Evolutionary conservation across 2,797 vertebrate species (phyloP), one percentile per base, ranked within the genome.

Genomic region (Synanceia verrucosa): DNA sequence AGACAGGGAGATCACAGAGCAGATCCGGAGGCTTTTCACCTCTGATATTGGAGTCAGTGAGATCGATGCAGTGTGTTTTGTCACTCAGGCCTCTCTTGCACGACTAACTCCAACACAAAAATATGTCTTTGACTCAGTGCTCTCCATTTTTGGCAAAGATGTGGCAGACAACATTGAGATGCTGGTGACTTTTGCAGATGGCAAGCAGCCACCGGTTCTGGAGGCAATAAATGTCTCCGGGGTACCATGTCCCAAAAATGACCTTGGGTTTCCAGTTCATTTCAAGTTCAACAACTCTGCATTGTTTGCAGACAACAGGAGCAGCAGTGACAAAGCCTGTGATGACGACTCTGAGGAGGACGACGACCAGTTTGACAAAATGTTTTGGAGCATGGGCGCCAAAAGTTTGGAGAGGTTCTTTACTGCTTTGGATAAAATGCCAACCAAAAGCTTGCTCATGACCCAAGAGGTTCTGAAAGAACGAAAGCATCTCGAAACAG

Each of bases 281-380:
- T 91, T 91, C 56, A 91, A 86, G 4, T 92, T 93, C 65, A 87
- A 92, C 64, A 92, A 91, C n/a, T 89, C 89, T 6, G 87, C 79
- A 0, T 19, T 88, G 29, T 92, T 88, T 78, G 69, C 79, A 55
- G 43, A 63, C 1, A 75, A 74, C 62, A 63, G 39, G 31, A 28
- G 39, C 23, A 9, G 4, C 64, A 21, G 11, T 3, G 56, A 28
- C 4, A n/a, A 1, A 12, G 13, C 2, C 44, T 0, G 18, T 31
- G 47, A 26, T 24, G 61, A 4, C 1, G 74, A 71, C 41, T 60
- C 63, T 5, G 75, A 80, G 12, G 82, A 79, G 6, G 77, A 75
- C 9, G 72, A 75, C 1, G 60, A 55, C 21, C 26, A 53, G 55
- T 85, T 89, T 78, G 79, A 88, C 50, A 18, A 86, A 70, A 87